phyloP scores from a whole-genome alignment of 1,140 invertebrate genomes.

The Neodiprion lecontei region DNA sequence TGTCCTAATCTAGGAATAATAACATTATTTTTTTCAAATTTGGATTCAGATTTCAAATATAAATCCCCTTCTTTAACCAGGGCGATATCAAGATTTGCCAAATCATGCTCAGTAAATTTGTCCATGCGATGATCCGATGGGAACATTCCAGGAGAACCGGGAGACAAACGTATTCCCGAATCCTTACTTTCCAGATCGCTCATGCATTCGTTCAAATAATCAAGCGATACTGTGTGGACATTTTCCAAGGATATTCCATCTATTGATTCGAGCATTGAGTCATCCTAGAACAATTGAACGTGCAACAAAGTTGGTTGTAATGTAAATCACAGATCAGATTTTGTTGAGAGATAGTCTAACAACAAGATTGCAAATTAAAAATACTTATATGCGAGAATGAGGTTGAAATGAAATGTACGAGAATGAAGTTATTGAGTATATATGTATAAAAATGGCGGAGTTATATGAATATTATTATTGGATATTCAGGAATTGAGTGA shows the following conservation, averaged over 20 bases:
- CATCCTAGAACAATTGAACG: constrained; percentile 9
- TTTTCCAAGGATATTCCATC: constrained; percentile 23
- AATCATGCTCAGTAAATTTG: constrained; percentile 27
- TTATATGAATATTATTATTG: too few species aligned
- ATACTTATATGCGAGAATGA: too few species aligned
- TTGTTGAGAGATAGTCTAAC: too few species aligned
- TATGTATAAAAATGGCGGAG: too few species aligned
- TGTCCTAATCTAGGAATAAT: too few species aligned
- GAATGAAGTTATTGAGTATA: too few species aligned
- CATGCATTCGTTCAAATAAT: constrained; percentile 37
- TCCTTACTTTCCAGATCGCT: constrained; percentile 38
- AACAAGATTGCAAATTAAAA: too few species aligned
- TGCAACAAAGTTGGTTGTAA: too few species aligned
- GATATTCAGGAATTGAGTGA: too few species aligned
- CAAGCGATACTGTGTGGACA: constrained; percentile 13
- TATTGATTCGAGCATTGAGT: constrained; percentile 17
- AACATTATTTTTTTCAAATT: not conserved
- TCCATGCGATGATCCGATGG: not conserved
- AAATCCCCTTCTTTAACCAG: constrained; percentile 37
- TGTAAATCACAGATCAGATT: too few species aligned
- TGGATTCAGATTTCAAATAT: constrained; percentile 30
- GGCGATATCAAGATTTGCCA: constrained; percentile 31
- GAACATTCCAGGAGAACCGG: constrained; percentile 29
- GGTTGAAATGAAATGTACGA: too few species aligned
- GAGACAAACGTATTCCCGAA: constrained; percentile 33